phyloP scores from a whole-genome alignment of 2,888 invertebrate genomes.

The Dugesia japonica region DNA sequence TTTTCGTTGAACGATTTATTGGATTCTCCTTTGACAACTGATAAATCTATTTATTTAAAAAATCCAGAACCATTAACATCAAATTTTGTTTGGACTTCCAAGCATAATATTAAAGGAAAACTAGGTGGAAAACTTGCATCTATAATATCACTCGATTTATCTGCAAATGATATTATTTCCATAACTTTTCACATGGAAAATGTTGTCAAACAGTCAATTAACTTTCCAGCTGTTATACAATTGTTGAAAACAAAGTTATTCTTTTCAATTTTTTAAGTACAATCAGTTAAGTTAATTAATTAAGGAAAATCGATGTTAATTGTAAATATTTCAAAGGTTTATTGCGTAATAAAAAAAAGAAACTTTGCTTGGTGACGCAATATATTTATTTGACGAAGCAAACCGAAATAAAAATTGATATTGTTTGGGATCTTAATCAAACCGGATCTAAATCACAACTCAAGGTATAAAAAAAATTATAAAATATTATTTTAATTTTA shows the following conservation, averaged over 20 bases:
- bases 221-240: background rate
- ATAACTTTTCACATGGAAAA: background rate
- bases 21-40: background rate
- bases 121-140: background rate
- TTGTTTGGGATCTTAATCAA: slow-evolving; percentile 1
- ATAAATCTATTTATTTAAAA: background rate
- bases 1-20: background rate
- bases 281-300: too few species aligned
- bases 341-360: background rate
- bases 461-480: background rate
- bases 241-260: background rate
- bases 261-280: too few species aligned
- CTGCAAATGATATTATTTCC: background rate
- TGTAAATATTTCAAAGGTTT: background rate
- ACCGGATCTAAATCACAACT: background rate
- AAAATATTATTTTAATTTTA: too few species aligned
- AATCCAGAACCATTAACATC: background rate
- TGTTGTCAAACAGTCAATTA: background rate
- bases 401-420: background rate
- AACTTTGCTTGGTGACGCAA: background rate
- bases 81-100: background rate
- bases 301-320: background rate
- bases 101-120: background rate
- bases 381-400: background rate
- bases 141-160: background rate